A percentile compares a stretch with the other conserved stretches of the same genome.
These are phyloP conservation scores for Xiphophorus maculatus DNA, from an alignment of 2,113 vertebrate genomes.

Conservation along the genomic window DNA sequence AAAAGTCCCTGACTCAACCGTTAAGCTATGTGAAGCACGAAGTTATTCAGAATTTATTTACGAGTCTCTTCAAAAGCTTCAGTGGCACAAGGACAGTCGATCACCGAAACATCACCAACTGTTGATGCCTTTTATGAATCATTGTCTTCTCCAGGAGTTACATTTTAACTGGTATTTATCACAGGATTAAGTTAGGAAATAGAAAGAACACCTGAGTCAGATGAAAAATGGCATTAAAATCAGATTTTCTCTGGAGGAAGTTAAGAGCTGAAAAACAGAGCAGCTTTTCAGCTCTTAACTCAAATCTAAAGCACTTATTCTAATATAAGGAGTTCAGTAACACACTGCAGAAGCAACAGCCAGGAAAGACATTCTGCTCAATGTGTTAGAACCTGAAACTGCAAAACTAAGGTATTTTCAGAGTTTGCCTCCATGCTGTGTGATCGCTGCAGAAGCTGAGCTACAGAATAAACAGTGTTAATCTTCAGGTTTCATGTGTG, in stretches of 20 bases:
- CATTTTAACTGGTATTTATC: neutral
- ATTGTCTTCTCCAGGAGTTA: neutral
- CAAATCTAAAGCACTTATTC: neutral
- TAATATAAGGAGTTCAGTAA: neutral
- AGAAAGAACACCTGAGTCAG: neutral
- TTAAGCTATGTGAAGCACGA: constrained; percentile 22
- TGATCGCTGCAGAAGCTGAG: neutral
- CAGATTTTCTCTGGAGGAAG: neutral
- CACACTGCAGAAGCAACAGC: neutral
- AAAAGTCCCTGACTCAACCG: constrained; percentile 41
- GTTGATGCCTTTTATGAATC: too few relatives aligned
- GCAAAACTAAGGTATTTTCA: neutral
- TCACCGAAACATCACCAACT: constrained; percentile 11
- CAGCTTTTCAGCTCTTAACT: neutral
- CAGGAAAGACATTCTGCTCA: neutral
- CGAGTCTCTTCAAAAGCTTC: neutral
- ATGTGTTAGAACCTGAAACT: neutral
- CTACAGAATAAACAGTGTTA: neutral
- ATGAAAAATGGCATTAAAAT: neutral
- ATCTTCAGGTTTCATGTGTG: neutral
- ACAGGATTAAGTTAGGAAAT: neutral
- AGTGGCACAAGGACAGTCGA: neutral
- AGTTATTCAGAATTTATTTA: constrained; percentile 23
- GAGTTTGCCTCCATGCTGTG: neutral
- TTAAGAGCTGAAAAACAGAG: neutral